Percentiles rank a stretch among this genome's conserved stretches.
Evolutionary conservation across 2,113 vertebrate genomes (phyloP).

Genomic region (Geococcyx californianus): DNA sequence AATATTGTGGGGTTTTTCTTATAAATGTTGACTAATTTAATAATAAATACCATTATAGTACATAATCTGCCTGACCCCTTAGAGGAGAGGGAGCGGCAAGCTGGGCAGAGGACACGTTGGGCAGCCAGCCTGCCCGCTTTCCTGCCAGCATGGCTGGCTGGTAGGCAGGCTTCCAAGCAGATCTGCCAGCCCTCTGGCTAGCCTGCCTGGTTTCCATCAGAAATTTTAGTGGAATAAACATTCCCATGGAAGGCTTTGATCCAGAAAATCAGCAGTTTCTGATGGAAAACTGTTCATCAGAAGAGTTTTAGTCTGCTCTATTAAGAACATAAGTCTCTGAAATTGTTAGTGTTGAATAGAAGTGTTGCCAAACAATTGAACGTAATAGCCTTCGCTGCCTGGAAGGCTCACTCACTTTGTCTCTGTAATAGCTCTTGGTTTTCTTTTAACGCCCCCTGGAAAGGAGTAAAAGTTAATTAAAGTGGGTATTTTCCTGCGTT

Average conservation of each 20-base stretch:
- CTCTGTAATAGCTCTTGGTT: slow-evolving; percentile 46
- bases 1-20: background rate
- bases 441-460: slow-evolving; percentile 46
- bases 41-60: background rate
- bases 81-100: background rate
- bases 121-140: slow-evolving; percentile 1
- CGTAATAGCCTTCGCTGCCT: slow-evolving; percentile 25
- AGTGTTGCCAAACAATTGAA: slow-evolving; percentile 47
- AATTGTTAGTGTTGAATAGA: slow-evolving; percentile 48
- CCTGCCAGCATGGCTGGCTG: background rate
- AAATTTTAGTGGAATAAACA: slow-evolving; percentile 13
- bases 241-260: background rate
- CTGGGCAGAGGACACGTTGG: background rate
- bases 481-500: slow-evolving; percentile 38
- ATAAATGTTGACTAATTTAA: background rate
- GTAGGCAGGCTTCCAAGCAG: background rate
- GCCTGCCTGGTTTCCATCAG: background rate
- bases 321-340: slow-evolving; percentile 51
- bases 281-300: slow-evolving; percentile 52
- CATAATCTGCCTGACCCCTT: background rate
- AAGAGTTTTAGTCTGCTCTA: slow-evolving; percentile 39
- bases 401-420: slow-evolving; percentile 23
- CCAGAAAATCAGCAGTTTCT: slow-evolving; percentile 56
- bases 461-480: slow-evolving; percentile 69
- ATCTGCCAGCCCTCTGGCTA: slow-evolving; percentile 42